phyloP scores from a whole-genome alignment of 2,113 vertebrate genomes.

The Pheucticus melanocephalus region DNA sequence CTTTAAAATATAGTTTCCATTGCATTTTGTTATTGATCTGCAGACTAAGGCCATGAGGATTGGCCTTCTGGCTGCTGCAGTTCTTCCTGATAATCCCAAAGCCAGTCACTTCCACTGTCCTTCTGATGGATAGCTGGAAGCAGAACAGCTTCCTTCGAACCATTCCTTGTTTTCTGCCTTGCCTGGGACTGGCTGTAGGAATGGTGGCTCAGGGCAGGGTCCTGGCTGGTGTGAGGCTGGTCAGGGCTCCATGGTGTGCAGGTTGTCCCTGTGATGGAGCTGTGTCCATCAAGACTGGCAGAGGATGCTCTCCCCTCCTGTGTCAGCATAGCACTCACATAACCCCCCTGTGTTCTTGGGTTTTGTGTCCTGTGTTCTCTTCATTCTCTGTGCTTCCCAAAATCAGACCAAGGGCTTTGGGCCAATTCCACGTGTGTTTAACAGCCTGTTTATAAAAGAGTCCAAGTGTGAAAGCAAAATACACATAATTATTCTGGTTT shows the following conservation, averaged over 20 bases:
- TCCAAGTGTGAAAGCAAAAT: not conserved
- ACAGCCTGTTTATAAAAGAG: not conserved
- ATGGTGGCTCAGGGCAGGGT: not conserved
- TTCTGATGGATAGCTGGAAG: not conserved
- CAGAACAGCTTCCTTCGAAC: not conserved
- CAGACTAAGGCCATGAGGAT: not conserved
- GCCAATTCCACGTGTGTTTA: not conserved
- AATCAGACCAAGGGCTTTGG: not conserved
- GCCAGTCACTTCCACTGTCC: not conserved
- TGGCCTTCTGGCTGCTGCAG: not conserved
- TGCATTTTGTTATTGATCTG: not conserved
- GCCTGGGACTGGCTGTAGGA: accelerated
- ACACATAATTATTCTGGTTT: not conserved
- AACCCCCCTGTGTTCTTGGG: not conserved
- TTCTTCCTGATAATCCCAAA: not conserved
- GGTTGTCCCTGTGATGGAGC: not conserved
- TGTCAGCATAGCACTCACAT: not conserved
- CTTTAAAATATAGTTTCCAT: not conserved
- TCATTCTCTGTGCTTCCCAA: not conserved
- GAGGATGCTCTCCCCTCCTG: not conserved
- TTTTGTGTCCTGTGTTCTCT: not conserved
- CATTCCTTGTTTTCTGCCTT: not conserved
- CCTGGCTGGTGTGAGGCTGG: not conserved
- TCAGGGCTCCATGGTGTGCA: accelerated
- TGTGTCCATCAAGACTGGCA: not conserved